These are phyloP conservation scores for Petrocephalus sullivani DNA, from an alignment of 2,797 vertebrate species.

Conservation along the genomic window DNA sequence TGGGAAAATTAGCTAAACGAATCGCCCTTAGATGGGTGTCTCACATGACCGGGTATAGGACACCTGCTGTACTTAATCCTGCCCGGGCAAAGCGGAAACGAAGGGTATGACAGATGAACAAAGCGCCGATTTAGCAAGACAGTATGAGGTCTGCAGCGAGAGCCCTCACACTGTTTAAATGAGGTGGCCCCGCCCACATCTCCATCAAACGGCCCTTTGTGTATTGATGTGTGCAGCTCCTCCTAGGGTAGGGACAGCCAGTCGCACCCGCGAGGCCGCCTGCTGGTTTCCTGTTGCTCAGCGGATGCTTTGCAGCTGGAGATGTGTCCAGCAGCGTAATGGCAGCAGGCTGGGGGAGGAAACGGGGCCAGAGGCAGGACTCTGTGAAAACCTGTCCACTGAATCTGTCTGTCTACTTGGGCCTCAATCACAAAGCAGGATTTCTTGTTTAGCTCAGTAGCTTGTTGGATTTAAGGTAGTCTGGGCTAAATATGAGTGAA, in stretches of 20 bases:
- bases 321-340: constrained; percentile 23
- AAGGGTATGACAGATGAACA: background rate
- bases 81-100: background rate
- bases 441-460: background rate
- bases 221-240: background rate
- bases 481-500: no score
- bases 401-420: background rate
- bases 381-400: background rate
- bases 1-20: background rate
- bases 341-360: background rate
- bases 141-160: background rate
- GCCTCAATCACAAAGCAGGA: background rate
- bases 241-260: background rate
- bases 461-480: no score
- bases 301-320: constrained; percentile 16
- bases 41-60: background rate
- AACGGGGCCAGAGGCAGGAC: background rate
- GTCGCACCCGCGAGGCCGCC: background rate
- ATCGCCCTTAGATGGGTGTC: background rate
- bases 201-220: constrained; percentile 15
- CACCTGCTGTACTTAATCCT: background rate
- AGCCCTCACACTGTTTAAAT: background rate
- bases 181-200: background rate
- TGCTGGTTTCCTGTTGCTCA: constrained; percentile 4
- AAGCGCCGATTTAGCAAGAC: background rate